Percentiles rank a stretch among this genome's conserved stretches.
Conservation (phyloP, 2,797 vertebrate genomes). For the Hydrophis major region DNA sequence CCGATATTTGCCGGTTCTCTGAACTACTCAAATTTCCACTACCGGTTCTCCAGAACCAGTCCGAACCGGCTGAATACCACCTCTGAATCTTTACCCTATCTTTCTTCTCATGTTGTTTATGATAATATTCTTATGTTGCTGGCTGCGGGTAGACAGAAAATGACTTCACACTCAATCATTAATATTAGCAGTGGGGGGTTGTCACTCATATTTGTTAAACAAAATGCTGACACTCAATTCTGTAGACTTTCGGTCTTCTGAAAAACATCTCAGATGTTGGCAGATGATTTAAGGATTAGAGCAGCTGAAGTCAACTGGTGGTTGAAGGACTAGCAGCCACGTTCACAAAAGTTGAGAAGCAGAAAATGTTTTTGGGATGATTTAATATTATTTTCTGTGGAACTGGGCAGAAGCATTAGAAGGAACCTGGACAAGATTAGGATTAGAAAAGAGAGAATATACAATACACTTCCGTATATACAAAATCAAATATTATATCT, state of each 20-base stretch:
- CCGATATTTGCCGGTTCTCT: too few relatives aligned
- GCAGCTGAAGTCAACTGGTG: background rate
- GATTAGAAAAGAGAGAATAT: slow-evolving; percentile 14
- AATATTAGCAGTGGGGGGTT: background rate
- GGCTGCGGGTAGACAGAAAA: background rate
- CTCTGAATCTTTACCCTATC: background rate
- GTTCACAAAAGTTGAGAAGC: slow-evolving; percentile 26
- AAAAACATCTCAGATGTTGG: background rate
- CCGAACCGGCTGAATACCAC: too few relatives aligned
- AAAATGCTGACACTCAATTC: slow-evolving; percentile 36
- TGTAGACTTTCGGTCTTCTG: slow-evolving; percentile 27
- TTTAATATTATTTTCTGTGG: background rate
- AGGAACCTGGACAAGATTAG: slow-evolving; percentile 17
- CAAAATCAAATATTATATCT: background rate
- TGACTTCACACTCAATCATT: background rate
- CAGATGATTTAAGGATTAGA: background rate
- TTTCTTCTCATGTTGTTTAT: background rate
- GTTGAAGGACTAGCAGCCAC: background rate
- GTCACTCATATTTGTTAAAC: background rate
- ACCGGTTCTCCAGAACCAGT: too few relatives aligned
- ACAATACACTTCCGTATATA: slow-evolving; percentile 9
- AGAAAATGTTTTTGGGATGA: slow-evolving; percentile 30
- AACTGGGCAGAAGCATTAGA: background rate
- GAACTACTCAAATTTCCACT: too few relatives aligned
- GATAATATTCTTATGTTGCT: background rate